A percentile compares a stretch with the other conserved stretches of the same genome.
These are phyloP conservation scores for Lamproptera curius DNA, from an alignment of 2,888 invertebrate genomes.

Conservation along the genomic window DNA sequence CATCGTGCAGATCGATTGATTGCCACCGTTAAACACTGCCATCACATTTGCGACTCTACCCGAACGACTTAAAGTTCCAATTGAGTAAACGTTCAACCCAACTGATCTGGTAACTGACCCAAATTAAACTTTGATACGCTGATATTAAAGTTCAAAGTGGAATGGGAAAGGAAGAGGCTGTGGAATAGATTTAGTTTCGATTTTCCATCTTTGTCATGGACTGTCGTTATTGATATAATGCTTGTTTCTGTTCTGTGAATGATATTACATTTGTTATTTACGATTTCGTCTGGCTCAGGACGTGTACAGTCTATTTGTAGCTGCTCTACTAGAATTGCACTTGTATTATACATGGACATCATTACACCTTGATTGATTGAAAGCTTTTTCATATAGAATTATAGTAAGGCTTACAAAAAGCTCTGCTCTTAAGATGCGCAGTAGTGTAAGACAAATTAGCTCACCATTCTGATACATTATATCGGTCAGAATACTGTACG, in stretches of 20 bases:
- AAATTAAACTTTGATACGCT: neutral
- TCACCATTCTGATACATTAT: too few relatives aligned
- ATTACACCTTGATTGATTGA: too few relatives aligned
- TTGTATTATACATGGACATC: too few relatives aligned
- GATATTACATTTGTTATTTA: constrained; percentile 22
- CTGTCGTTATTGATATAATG: constrained; percentile 27
- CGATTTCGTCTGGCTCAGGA: constrained; percentile 1
- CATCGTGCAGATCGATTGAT: constrained; percentile 60
- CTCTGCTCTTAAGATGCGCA: too few relatives aligned
- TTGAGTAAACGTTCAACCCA: constrained; percentile 16
- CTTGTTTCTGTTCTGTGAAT: constrained; percentile 33
- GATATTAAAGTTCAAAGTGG: neutral
- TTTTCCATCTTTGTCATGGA: constrained; percentile 44
- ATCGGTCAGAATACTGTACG: too few relatives aligned
- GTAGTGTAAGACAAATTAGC: too few relatives aligned
- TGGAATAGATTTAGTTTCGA: constrained; percentile 59
- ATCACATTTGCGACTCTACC: constrained; percentile 24
- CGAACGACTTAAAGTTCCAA: constrained; percentile 19
- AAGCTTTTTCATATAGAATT: too few relatives aligned
- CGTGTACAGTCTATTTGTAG: neutral
- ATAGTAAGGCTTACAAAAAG: too few relatives aligned
- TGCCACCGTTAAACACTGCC: constrained; percentile 19
- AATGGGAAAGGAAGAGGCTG: constrained; percentile 32
- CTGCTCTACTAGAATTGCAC: too few relatives aligned
- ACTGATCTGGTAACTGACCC: neutral